A percentile compares a stretch with the other conserved stretches of the same genome.
phyloP scores from a whole-genome alignment of 2,797 vertebrate species.

The Sebastes melanostomus region DNA sequence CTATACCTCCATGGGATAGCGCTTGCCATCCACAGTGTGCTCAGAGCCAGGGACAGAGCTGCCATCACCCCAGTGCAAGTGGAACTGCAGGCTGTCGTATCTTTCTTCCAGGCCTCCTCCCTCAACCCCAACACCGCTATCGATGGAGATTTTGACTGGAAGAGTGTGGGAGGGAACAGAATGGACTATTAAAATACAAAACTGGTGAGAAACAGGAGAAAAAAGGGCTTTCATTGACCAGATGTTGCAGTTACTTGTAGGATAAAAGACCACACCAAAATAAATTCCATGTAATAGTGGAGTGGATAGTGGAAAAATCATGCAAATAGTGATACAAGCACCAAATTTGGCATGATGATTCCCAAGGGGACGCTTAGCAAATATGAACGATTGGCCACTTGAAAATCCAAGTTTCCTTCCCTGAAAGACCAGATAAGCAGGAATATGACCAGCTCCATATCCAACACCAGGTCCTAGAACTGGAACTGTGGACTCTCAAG shows the following conservation, averaged over 20 bases:
- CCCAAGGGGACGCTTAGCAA: no score
- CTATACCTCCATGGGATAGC: conserved; percentile 81
- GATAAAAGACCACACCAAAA: not conserved
- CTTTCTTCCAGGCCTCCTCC: conserved; percentile 51
- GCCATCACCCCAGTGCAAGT: conserved; percentile 83
- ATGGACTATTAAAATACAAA: not conserved
- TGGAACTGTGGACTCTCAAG: no score
- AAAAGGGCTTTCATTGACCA: not conserved
- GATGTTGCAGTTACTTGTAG: not conserved
- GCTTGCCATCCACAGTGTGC: conserved; percentile 75
- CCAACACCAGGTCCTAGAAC: no score
- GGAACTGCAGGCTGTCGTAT: conserved; percentile 74
- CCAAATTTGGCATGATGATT: no score
- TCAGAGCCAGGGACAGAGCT: conserved; percentile 72
- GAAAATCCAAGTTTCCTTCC: no score
- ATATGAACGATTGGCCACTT: no score
- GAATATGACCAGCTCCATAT: no score
- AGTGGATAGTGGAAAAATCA: no score
- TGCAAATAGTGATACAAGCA: no score
- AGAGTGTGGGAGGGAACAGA: not conserved
- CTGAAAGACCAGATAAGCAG: no score
- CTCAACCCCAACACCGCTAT: not conserved
- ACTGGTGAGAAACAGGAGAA: not conserved
- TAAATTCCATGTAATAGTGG: not conserved
- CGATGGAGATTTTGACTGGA: conserved; percentile 67